Base-by-base conservation (phyloP, 2,797 vertebrate genomes). In the Anguilla pacifica region DNA sequence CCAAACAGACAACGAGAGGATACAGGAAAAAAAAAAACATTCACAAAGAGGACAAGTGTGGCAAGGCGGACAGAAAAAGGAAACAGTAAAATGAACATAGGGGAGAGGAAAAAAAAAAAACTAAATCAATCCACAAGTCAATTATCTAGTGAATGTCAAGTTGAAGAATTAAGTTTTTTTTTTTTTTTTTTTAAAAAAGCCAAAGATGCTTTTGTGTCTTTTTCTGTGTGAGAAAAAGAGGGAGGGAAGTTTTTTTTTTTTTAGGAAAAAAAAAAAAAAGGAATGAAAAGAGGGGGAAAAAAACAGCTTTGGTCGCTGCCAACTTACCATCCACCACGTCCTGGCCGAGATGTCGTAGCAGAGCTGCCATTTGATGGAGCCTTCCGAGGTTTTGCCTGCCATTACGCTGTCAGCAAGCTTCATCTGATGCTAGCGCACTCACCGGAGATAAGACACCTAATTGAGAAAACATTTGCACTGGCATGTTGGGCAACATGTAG, bases 291-390 rank as follows among this genome's bases (percentile, higher is more conserved):
- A 93, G 89, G 89, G 91, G 92, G 89, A 90, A 93, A 95, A 93
- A 96, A 95, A 95, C 95, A 94, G 94, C 95, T 95, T 94, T 92
- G 95, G 94, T 92, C 91, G 95, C 96, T 97, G 97, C 97, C 97
- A 97, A 97, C 98, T 98, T 96, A 99, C 98, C 98, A 99, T 99
- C 98, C 98, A 99, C 98, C 98, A 99, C 96, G 98, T 99, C 97
- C 98, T 97, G 97, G 98, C 98, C 93, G 98, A 99, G 98, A 99
- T 99, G 98, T 99, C 98, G 97, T 99, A 99, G 97, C 98, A 99
- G 93, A 99, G 98, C 97, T 99, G 98, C 98, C 98, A 99, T 98
- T 99, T 99, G 97, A 99, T 98, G 97, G 98, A 99, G 93, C 98
- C 98, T 95, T 99, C 98, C 95, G 98, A 96, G 97, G 96, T 97